Evolutionary conservation across 2,888 invertebrate genomes (phyloP).

Genomic region (Eurytoma californica): DNA sequence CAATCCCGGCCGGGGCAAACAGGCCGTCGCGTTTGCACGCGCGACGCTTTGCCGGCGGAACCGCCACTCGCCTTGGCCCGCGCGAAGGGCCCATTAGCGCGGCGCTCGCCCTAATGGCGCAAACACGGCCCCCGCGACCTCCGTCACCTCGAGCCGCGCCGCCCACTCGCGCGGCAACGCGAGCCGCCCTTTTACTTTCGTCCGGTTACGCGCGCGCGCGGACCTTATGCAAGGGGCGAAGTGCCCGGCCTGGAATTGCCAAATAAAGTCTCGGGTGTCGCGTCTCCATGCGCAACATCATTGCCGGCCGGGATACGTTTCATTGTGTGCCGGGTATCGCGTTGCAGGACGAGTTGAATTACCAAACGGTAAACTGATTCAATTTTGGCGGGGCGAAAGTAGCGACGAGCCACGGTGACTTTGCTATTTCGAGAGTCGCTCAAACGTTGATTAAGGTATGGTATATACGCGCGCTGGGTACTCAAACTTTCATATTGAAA

Average conservation of each 20-base stretch:
- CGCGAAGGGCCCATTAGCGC: not conserved
- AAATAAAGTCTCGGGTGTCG: not conserved
- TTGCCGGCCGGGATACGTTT: not conserved
- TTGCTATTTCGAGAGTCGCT: too few species aligned
- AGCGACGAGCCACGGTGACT: too few species aligned
- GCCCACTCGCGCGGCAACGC: slow-evolving; percentile 5
- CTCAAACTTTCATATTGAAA: too few species aligned
- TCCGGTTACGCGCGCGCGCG: too few species aligned
- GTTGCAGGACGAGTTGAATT: too few species aligned
- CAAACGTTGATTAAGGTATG: too few species aligned
- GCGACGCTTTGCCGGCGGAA: not conserved
- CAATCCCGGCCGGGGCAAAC: slow-evolving; percentile 3
- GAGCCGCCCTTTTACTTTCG: not conserved
- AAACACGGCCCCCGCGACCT: not conserved
- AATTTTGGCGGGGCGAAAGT: too few species aligned
- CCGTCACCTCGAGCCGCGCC: slow-evolving; percentile 6
- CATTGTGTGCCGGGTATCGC: too few species aligned
- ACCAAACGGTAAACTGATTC: too few species aligned
- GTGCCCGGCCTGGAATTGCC: not conserved
- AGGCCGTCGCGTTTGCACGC: too few species aligned
- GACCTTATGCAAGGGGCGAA: not conserved
- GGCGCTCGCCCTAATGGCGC: slow-evolving; percentile 25
- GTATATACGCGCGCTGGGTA: too few species aligned
- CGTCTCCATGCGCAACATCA: not conserved
- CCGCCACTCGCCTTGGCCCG: not conserved